Percentiles rank a stretch among this genome's conserved stretches.
Conservation (phyloP, 2,888 invertebrate species). For the Smittia aterrima region DNA sequence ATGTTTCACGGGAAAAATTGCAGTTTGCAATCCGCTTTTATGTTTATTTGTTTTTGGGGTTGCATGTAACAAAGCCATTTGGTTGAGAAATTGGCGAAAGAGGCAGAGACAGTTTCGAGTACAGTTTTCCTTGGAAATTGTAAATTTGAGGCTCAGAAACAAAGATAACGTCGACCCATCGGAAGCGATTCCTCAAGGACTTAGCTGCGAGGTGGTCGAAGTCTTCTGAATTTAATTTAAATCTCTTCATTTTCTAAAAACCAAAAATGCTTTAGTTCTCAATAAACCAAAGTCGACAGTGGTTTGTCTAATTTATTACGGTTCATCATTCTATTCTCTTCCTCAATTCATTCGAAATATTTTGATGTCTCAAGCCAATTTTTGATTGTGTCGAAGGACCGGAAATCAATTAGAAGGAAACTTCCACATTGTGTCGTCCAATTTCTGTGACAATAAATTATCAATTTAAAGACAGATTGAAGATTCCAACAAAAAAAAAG, state of each 20-base stretch:
- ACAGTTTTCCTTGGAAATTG: constrained; percentile 26
- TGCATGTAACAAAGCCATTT: constrained; percentile 1
- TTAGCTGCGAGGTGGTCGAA: background rate
- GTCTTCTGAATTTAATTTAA: background rate
- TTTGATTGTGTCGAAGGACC: background rate
- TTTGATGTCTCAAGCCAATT: constrained; percentile 25
- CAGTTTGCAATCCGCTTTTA: background rate
- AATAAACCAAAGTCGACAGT: background rate
- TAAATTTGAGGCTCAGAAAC: background rate
- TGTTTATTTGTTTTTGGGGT: constrained; percentile 14
- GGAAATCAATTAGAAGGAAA: constrained; percentile 29
- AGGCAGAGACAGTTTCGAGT: constrained; percentile 5
- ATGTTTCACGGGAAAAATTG: background rate
- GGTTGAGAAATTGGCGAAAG: background rate
- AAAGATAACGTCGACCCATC: background rate
- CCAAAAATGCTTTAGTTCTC: no score
- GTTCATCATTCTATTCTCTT: constrained; percentile 16
- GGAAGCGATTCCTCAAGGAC: constrained; percentile 35
- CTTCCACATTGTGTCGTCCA: background rate
- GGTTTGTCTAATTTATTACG: constrained; percentile 22
- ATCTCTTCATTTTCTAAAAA: background rate
- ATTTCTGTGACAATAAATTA: constrained; percentile 36
- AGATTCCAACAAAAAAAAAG: background rate
- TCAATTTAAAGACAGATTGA: constrained; percentile 23
- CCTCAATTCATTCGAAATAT: constrained; percentile 4